Conservation (phyloP, 2,113 vertebrate species). For the Pagrus major region DNA sequence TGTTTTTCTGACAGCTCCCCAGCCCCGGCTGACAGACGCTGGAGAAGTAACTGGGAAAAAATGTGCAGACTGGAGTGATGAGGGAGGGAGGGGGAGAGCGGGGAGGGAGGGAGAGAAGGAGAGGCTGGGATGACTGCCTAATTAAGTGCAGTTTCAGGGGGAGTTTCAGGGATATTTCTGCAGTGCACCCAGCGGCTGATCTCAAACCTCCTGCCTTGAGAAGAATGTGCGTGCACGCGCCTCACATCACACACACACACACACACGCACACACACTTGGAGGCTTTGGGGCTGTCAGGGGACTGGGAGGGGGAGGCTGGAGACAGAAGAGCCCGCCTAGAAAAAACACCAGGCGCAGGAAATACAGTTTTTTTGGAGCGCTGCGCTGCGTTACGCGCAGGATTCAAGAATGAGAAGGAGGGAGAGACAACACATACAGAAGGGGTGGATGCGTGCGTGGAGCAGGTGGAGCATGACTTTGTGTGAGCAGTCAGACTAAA, state of each 20-base stretch:
- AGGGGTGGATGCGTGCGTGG: background rate
- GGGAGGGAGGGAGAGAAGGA: background rate
- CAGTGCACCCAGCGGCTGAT: constrained; percentile 70
- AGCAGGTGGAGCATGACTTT: constrained; percentile 14
- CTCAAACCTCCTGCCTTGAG: constrained; percentile 49
- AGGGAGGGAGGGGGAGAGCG: constrained; percentile 29
- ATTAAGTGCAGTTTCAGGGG: constrained; percentile 46
- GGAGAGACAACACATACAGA: constrained; percentile 1
- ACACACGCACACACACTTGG: constrained; percentile 35
- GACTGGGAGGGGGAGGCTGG: constrained; percentile 56
- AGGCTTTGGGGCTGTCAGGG: constrained; percentile 50
- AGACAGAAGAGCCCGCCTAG: constrained; percentile 67
- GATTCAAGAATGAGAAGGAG: constrained; percentile 31
- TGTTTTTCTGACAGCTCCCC: constrained; percentile 78
- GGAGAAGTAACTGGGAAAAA: constrained; percentile 48
- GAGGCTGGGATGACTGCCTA: constrained; percentile 4
- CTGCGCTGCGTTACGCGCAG: constrained; percentile 32
- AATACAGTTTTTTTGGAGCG: constrained; percentile 53
- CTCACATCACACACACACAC: constrained; percentile 49
- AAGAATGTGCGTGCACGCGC: constrained; percentile 56
- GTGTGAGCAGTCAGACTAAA: no score
- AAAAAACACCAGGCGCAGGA: constrained; percentile 74
- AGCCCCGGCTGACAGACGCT: constrained; percentile 63
- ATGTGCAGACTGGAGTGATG: constrained; percentile 58
- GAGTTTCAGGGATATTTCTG: constrained; percentile 50